A percentile compares a stretch with the other conserved stretches of the same genome.
Conservation (phyloP, 92 coral and sea anemone species). For the Porites divaricata region DNA sequence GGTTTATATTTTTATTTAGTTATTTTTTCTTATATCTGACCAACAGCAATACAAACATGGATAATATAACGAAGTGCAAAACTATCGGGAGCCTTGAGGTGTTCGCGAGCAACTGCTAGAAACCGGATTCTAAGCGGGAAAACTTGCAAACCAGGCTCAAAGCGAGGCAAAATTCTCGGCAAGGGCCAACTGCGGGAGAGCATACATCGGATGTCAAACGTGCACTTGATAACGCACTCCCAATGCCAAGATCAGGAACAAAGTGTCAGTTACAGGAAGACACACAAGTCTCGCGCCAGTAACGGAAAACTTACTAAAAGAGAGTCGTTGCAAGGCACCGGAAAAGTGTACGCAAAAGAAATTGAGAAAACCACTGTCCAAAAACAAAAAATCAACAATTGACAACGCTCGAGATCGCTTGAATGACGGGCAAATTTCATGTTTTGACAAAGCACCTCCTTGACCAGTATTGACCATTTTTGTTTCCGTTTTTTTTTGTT, state of each 20-base stretch:
- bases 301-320: not conserved
- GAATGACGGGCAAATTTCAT: not conserved
- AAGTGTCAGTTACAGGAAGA: not conserved
- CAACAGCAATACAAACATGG: not conserved
- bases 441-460: not conserved
- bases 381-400: no score
- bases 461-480: not conserved
- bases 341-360: not conserved
- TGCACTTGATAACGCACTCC: no score
- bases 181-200: no score
- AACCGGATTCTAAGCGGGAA: no score
- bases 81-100: no score
- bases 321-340: not conserved
- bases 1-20: no score
- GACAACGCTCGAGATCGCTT: not conserved
- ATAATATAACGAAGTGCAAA: not conserved
- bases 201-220: no score
- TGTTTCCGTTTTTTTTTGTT: not conserved
- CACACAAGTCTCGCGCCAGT: not conserved
- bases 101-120: no score
- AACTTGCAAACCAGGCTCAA: no score
- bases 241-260: not conserved
- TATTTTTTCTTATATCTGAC: not conserved
- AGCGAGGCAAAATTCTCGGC: no score
- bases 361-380: no score